Base-by-base conservation (phyloP, 2,888 invertebrate genomes). In the Geotrupes spiniger region DNA sequence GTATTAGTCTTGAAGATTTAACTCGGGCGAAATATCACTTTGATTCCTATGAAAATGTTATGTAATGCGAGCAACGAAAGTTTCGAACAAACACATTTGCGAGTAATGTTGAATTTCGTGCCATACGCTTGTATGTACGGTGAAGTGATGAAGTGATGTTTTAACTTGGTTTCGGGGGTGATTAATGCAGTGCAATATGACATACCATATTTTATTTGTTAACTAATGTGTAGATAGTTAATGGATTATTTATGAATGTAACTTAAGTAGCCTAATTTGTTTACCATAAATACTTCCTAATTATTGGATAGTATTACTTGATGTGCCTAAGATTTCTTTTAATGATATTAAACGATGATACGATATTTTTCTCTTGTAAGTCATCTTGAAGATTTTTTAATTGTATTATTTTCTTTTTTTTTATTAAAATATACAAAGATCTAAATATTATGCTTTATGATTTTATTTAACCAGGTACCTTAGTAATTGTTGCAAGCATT, bases 291-390 rank as follows among this genome's bases (percentile, higher is more conserved):
- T 46, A 46, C 50, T 46, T 38, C 50, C 50, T 46, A 46, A 36
- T 37, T 21, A 50, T 36, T 45, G 42, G 46, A 42, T 45, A 46
- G 46, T 45, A 45, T 50, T 29, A 45, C 46, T 50, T 40, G 45
- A 50, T 50, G 50, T 50, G 50, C 50, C 50, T 50, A 50, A 50
- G 50, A 50, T 50, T 29, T 50, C 29, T 45, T 50, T 50, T 46
- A 41, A 45, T 46, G 36, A 46, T 42, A 49, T 44, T 40, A 46
- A 36, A 21, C 21, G 6, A 21, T 21, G 21, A 21, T 21, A n/a
- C n/a, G n/a, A n/a, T 6, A 21, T 21, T 21, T 21, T 21, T 21
- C 6, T 21, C 21, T 3, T 21, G 21, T 21, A 21, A 21, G 21
- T 21, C 21, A 21, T 21, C 6, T 21, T 21, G 3, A 21, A 21